phyloP scores from a whole-genome alignment of 2,113 vertebrate genomes.

The Mastomys coucha region DNA sequence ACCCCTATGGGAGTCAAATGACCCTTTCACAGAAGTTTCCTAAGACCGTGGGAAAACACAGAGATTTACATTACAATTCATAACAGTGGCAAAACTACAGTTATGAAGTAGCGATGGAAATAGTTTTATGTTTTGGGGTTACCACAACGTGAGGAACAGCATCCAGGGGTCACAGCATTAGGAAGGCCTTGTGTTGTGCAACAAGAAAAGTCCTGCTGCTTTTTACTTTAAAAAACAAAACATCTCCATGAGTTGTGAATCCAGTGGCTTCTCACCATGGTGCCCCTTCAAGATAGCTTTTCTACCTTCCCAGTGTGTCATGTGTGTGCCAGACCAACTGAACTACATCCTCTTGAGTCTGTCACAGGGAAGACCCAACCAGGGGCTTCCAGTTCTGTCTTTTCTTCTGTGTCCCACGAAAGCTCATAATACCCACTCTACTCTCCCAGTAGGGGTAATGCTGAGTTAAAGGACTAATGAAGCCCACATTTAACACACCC shows the following conservation, averaged over 20 bases:
- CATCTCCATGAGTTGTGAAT: not conserved
- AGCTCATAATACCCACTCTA: not conserved
- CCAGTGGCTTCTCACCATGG: not conserved
- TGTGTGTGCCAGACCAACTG: not conserved
- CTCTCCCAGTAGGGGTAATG: constrained; percentile 12
- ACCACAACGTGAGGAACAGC: no score
- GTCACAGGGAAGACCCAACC: not conserved
- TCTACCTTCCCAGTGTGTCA: not conserved
- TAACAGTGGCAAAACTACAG: not conserved
- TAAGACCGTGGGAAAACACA: not conserved
- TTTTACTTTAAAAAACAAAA: not conserved
- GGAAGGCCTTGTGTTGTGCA: no score
- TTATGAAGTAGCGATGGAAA: no score
- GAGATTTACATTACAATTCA: not conserved
- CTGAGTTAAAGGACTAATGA: not conserved
- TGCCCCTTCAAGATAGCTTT: not conserved
- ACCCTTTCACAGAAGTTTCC: not conserved
- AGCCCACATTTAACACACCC: not conserved
- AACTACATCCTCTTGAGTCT: not conserved
- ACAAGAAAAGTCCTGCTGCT: not conserved
- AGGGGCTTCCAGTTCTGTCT: not conserved
- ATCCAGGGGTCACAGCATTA: no score
- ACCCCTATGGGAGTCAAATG: not conserved
- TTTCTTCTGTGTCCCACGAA: not conserved
- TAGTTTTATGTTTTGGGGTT: not conserved